Percentiles rank a stretch among this genome's conserved stretches.
Conservation (phyloP, 2,797 vertebrate genomes). For the Adelosebastes latens region DNA sequence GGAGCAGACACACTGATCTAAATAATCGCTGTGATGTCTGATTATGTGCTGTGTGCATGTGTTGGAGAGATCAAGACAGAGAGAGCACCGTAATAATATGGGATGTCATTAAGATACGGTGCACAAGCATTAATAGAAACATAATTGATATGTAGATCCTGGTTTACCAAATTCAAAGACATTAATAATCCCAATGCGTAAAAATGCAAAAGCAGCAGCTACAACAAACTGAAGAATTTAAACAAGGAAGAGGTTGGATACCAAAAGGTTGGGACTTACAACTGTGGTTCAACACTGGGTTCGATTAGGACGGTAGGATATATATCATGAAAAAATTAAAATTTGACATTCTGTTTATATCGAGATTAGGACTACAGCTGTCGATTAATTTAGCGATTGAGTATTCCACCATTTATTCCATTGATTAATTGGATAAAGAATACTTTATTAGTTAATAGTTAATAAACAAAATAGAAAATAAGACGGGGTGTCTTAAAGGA, state of each 20-base stretch:
- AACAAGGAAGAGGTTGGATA: not conserved
- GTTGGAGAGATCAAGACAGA: constrained; percentile 1
- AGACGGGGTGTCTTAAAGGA: too few species aligned
- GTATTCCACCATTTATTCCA: too few species aligned
- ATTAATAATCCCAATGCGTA: constrained; percentile 6
- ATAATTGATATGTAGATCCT: constrained; percentile 48
- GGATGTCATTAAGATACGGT: constrained; percentile 37
- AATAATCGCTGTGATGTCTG: constrained; percentile 51
- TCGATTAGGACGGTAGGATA: not conserved
- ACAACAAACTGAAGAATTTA: not conserved
- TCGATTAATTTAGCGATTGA: too few species aligned
- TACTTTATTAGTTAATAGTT: too few species aligned
- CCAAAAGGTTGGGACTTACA: not conserved
- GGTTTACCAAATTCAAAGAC: constrained; percentile 13
- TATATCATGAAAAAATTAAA: not conserved
- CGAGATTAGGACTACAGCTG: too few species aligned
- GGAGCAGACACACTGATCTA: constrained; percentile 51
- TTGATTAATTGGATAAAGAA: too few species aligned
- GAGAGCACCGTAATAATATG: constrained; percentile 18
- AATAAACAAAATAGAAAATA: too few species aligned
- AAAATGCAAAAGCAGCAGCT: not conserved
- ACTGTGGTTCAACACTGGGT: not conserved
- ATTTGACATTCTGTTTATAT: too few species aligned
- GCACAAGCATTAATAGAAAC: constrained; percentile 20
- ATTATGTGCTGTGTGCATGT: not conserved